Conservation (phyloP, 2,797 vertebrate genomes). For the Acanthurus lineatus region DNA sequence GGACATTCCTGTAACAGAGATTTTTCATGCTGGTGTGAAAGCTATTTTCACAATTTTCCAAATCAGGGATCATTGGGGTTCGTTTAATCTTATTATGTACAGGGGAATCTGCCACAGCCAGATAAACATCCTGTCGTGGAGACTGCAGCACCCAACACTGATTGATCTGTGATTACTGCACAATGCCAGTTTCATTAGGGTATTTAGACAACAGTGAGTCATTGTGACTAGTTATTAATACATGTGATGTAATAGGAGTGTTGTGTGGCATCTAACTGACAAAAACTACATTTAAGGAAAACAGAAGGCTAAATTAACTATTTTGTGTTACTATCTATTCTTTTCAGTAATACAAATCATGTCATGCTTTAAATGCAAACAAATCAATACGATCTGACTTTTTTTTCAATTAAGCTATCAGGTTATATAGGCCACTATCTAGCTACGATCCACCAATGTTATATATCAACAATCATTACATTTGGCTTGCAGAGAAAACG, state of each 20-base stretch:
- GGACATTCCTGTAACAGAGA: neutral
- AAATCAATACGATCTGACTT: too few species aligned
- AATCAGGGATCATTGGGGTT: neutral
- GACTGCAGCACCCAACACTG: neutral
- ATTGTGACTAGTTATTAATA: neutral
- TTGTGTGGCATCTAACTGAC: neutral
- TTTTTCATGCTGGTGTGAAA: neutral
- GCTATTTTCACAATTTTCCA: neutral
- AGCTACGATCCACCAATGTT: neutral
- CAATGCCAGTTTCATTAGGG: neutral
- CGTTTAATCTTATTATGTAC: neutral
- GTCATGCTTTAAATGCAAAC: too few species aligned
- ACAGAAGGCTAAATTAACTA: neutral
- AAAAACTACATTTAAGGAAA: neutral
- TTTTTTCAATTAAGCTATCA: too few species aligned
- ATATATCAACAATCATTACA: neutral
- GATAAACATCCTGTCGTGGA: neutral
- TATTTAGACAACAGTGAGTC: neutral
- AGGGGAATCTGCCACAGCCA: neutral
- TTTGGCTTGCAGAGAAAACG: neutral
- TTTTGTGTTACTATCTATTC: too few species aligned
- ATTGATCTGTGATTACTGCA: conserved; percentile 1
- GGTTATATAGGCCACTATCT: neutral
- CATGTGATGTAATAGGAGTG: neutral
- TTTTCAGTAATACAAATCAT: too few species aligned